A percentile compares a stretch with the other conserved stretches of the same genome.
These are phyloP conservation scores for Sinohyriopsis cumingii DNA, from an alignment of 2,888 invertebrate species.

Conservation along the genomic window DNA sequence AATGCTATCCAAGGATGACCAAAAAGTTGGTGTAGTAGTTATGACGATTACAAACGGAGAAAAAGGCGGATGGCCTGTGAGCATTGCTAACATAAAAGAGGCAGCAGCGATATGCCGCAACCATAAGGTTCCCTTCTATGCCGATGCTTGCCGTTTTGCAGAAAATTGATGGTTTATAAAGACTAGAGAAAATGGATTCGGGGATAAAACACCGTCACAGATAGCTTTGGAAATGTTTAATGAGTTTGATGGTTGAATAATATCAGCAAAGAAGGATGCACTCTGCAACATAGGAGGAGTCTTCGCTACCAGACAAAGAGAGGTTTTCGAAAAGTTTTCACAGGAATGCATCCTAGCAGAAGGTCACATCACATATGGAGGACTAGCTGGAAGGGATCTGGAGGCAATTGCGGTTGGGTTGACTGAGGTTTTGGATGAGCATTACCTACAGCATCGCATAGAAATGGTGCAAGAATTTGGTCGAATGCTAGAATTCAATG, in stretches of 20 bases:
- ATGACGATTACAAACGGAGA: conserved; percentile 17
- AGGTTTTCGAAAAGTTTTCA: not conserved
- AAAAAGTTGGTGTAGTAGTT: conserved; percentile 7
- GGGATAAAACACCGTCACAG: conserved; percentile 1
- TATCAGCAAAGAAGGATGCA: conserved; percentile 27
- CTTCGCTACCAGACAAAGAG: not conserved
- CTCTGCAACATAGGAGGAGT: conserved; percentile 18
- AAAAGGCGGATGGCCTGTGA: conserved; percentile 16
- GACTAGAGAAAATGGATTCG: conserved; percentile 7
- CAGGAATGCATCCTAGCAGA: not conserved
- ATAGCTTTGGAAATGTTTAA: conserved; percentile 25
- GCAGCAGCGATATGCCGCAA: conserved; percentile 7
- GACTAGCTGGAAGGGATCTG: conserved; percentile 1
- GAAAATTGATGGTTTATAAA: conserved; percentile 27
- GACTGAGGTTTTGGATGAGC: not conserved
- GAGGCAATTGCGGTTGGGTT: conserved; percentile 1
- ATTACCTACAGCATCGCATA: not conserved
- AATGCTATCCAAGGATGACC: not conserved
- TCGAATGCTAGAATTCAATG: not conserved
- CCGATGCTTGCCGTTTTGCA: conserved; percentile 21
- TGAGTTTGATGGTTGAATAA: conserved; percentile 12
- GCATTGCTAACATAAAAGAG: conserved; percentile 17
- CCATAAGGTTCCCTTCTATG: conserved; percentile 9
- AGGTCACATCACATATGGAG: conserved; percentile 1
- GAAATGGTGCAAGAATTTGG: not conserved